Base-by-base conservation (phyloP, 2,797 vertebrate genomes). In the Ceryle rudis region DNA sequence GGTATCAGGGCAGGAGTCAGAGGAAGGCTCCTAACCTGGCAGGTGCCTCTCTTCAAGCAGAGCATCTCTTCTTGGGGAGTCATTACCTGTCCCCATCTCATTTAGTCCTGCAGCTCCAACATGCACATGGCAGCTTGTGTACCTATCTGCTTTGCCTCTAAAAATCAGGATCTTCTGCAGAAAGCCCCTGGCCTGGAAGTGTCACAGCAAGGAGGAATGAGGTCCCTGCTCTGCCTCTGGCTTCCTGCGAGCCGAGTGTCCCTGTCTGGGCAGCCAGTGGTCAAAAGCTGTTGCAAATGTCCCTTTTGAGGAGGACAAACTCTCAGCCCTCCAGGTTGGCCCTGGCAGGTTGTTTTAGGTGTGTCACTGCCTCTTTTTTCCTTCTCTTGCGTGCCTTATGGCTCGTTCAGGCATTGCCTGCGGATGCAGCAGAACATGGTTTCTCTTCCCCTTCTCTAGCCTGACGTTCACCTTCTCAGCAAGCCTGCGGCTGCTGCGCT, bases 401-500 rank as follows among this genome's bases (percentile, higher is more conserved):
- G 61, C 61, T 81, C 0, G 0, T 20, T 49, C 31, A n/a, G 69
- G 16, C 41, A 5, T 11, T 23, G 25, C 66, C 8, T 14, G 74
- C 49, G 41, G 55, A 33, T 42, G 67, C 55, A 66, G 79, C 44
- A 54, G 28, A 11, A 1, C 4, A 0, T 25, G 31, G 4, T 73
- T 82, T 93, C 86, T 86, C 47, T 88, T 91, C 95, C 93, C 94
- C 57, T 31, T 8, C 11, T 47, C 41, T 61, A 93, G 66, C 86
- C 96, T 97, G 62, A 31, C 85, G 62, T 96, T 97, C 96, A 10
- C 91, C 80, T 96, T 96, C 94, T 93, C 94, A 64, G 92, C 94
- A 16, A 95, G 90, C 93, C 42, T 13, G 82, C 5, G 26, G 73
- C 95, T 58, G 95, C 66, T 84, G 73, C 81, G 25, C 91, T 95